phyloP scores from a whole-genome alignment of 1,140 invertebrate genomes.

The Saccostrea echinata region DNA sequence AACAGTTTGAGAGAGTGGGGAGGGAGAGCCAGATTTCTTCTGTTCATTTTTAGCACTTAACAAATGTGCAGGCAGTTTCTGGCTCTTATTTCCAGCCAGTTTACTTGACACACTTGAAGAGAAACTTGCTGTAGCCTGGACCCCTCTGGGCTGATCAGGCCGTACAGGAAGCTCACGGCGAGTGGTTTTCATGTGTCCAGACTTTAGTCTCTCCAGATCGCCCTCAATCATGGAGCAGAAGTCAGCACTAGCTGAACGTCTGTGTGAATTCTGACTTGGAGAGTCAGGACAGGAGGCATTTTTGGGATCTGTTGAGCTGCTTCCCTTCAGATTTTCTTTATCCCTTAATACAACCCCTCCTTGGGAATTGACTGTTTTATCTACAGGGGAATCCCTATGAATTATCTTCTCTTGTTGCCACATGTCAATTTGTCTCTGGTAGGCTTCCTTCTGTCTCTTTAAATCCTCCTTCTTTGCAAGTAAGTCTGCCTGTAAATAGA shows the following conservation, averaged over 20 bases:
- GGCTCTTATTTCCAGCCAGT: conserved; percentile 59
- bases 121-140: conserved; percentile 39
- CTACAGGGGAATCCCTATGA: conserved; percentile 23
- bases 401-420: conserved; percentile 57
- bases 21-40: conserved; percentile 80
- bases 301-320: conserved; percentile 10
- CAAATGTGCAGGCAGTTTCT: conserved; percentile 83
- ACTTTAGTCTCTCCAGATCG: conserved; percentile 55
- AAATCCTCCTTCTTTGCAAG: conserved; percentile 69
- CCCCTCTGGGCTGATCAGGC: conserved; percentile 13
- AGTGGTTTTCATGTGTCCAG: conserved; percentile 54
- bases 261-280: conserved; percentile 55
- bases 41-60: conserved; percentile 91
- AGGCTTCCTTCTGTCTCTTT: conserved; percentile 63
- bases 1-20: conserved; percentile 49
- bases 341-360: neutral
- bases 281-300: conserved; percentile 27
- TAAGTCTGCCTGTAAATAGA: conserved; percentile 61
- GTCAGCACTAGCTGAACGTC: conserved; percentile 72
- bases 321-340: conserved; percentile 13
- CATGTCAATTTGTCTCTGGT: conserved; percentile 73
- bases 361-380: conserved; percentile 40
- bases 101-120: conserved; percentile 50
- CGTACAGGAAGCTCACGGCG: conserved; percentile 26
- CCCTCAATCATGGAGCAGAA: conserved; percentile 64